Conservation (phyloP, 2,888 invertebrate species). For the Heliconius aoede region DNA sequence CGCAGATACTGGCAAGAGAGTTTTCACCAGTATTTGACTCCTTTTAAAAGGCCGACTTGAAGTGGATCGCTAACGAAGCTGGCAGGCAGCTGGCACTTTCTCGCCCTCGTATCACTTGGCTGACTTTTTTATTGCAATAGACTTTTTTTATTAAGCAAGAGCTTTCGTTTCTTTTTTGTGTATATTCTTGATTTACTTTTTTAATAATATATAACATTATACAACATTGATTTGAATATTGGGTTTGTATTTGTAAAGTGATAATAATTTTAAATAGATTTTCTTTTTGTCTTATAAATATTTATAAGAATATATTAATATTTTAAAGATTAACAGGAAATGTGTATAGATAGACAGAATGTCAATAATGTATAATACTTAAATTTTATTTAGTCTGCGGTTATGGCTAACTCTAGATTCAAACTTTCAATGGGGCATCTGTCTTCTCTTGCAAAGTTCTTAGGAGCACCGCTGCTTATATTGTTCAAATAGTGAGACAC, state of each 20-base stretch:
- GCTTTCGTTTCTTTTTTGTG: background rate
- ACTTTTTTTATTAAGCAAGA: constrained; percentile 6
- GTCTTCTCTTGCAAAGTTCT: no score
- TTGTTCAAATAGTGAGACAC: no score
- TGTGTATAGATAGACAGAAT: no score
- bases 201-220: background rate
- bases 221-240: no score
- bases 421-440: no score
- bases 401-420: no score
- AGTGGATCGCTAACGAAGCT: constrained; percentile 30
- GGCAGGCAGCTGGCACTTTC: constrained; percentile 24
- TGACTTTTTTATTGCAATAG: constrained; percentile 11
- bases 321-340: no score
- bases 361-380: no score
- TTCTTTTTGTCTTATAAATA: background rate
- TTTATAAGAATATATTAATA: background rate
- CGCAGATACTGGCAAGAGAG: constrained; percentile 17
- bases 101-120: constrained; percentile 14
- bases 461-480: no score
- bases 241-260: no score
- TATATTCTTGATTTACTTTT: background rate
- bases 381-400: no score
- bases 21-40: constrained; percentile 20
- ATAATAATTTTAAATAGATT: no score
- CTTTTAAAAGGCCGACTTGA: constrained; percentile 23